Evolutionary conservation across 1,140 invertebrate species (phyloP).

Genomic region (Platyscapa corneri): DNA sequence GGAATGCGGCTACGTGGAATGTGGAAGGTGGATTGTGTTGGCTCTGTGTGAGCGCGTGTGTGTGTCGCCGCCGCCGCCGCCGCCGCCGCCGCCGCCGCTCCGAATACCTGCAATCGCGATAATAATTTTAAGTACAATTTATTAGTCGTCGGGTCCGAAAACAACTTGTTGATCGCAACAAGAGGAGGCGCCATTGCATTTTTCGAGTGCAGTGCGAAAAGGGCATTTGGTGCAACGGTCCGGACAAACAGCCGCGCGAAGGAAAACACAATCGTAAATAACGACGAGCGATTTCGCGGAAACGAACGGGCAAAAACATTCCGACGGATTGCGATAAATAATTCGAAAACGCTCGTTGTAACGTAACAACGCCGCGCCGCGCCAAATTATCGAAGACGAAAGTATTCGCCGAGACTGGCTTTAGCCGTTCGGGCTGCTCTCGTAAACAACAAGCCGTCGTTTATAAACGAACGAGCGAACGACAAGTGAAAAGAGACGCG

Average conservation of each 20-base stretch:
- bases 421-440: too few relatives aligned
- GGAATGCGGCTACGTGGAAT: too few relatives aligned
- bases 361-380: neutral
- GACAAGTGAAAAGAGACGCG: too few relatives aligned
- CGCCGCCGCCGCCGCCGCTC: too few relatives aligned
- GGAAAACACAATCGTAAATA: conserved; percentile 30
- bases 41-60: too few relatives aligned
- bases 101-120: neutral
- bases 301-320: conserved; percentile 16
- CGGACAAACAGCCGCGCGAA: conserved; percentile 6
- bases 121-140: conserved; percentile 32
- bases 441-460: neutral
- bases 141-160: neutral
- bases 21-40: too few relatives aligned
- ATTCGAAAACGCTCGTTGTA: neutral
- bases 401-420: neutral
- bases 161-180: conserved; percentile 8
- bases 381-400: neutral
- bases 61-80: too few relatives aligned
- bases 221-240: neutral
- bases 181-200: neutral
- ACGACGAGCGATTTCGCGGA: neutral
- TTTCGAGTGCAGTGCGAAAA: neutral
- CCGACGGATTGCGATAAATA: conserved; percentile 5
- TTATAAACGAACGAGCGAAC: neutral